Evolutionary conservation across 2,113 vertebrate species (phyloP).

Genomic region (Limnothrissa miodon): DNA sequence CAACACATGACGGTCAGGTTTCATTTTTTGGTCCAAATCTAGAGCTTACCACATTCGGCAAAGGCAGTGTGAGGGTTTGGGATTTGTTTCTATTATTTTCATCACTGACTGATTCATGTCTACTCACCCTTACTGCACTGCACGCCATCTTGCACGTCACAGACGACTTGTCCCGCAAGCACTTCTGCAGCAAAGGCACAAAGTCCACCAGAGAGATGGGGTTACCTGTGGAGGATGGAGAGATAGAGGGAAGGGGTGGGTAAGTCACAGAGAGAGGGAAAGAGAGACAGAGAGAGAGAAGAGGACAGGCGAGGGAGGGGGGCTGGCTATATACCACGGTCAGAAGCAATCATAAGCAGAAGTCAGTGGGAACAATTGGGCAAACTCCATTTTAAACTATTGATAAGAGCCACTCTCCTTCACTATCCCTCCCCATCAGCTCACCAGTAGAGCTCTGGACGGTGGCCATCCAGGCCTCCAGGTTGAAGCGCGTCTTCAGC

Average conservation of each 20-base stretch:
- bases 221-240: constrained; percentile 72
- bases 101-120: too few species aligned
- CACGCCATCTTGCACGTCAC: constrained; percentile 96
- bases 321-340: neutral
- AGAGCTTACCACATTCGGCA: too few species aligned
- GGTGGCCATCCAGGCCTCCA: constrained; percentile 79
- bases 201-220: constrained; percentile 83
- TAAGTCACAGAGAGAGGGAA: neutral
- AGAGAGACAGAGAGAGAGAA: neutral
- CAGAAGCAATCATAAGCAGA: neutral
- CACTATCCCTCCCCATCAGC: too few species aligned
- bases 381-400: neutral
- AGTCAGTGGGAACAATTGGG: neutral
- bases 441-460: constrained; percentile 82
- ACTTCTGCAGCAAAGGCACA: constrained; percentile 83
- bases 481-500: constrained; percentile 83
- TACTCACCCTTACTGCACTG: constrained; percentile 87
- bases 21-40: too few species aligned
- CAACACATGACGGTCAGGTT: too few species aligned
- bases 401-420: neutral
- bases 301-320: neutral
- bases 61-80: too few species aligned
- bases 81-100: too few species aligned
- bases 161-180: constrained; percentile 88
- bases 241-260: neutral